Conservation (phyloP, 2,797 vertebrate genomes). For the Eulemur coronatus region DNA sequence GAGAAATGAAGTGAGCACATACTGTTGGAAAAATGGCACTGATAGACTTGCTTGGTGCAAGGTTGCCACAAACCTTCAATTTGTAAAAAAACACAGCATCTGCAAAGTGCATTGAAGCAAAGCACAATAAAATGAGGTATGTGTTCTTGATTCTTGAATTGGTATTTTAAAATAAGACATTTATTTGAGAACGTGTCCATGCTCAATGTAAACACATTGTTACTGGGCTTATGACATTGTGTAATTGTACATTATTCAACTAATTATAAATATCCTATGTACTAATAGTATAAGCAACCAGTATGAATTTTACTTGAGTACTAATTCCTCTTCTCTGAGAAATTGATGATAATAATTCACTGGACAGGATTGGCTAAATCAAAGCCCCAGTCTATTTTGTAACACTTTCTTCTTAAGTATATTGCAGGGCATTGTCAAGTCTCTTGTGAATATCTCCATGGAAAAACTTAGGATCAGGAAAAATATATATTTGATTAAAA, state of each 20-base stretch:
- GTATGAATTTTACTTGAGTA: background rate
- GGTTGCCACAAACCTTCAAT: background rate
- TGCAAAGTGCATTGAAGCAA: background rate
- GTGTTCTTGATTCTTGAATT: background rate
- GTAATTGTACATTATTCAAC: background rate
- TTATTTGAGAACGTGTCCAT: background rate
- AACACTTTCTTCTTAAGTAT: background rate
- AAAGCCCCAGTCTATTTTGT: background rate
- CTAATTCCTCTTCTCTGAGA: background rate
- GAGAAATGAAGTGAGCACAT: background rate
- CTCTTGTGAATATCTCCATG: background rate
- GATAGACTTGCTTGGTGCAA: background rate
- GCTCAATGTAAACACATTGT: background rate
- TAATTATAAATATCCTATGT: background rate
- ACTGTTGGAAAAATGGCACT: background rate
- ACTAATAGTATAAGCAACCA: background rate
- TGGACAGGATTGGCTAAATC: background rate
- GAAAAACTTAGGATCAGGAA: background rate
- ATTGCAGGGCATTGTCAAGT: background rate
- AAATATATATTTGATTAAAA: background rate
- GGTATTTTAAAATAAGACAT: background rate
- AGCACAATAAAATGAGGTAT: background rate
- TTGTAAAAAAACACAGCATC: background rate
- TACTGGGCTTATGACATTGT: background rate
- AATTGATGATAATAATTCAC: background rate